Base-by-base conservation (phyloP, 2,888 invertebrate species). In the Notodonta dromedarius region DNA sequence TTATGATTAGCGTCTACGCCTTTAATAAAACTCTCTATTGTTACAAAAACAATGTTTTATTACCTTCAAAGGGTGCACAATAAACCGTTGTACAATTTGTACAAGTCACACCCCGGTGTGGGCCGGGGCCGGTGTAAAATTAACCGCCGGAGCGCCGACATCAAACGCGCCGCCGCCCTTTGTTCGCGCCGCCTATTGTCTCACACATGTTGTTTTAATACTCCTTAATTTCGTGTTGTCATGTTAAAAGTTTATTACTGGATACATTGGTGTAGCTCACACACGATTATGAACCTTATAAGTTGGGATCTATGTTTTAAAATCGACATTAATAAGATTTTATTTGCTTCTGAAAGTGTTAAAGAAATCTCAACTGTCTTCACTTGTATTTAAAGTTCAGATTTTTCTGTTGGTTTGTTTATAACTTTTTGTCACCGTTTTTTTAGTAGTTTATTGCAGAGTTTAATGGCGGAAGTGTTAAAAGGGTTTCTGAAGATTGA, bases 191-290 rank as follows among this genome's bases (percentile, higher is more conserved):
- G 88, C 87, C 79, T 79, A 89, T 92, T 93, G 92, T 92, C 90
- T 90, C 87, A 82, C 88, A 87, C 83, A 82, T 88, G 89, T 89
- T 88, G 87, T 87, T 88, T 88, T 87, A 85, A 87, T 88, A 83
- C 85, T 54, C 82, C 86, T 87, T 90, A 89, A 91, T 91, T 90
- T 88, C 83, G 81, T 88, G 89, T 88, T 90, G 91, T 91, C 90
- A 88, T 89, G 88, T 89, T 88, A 87, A 88, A 89, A 87, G 87
- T 90, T 91, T 91, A 91, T 90, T 86, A 86, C 81, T 76, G 65
- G 66, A 62, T 59, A 59, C 64, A 59, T 58, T 57, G 44, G n/a
- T 46, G 54, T n/a, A 35, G 0, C 50, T 50, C 58, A 4, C 68
- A 67, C 48, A 57, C 65, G 9, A 81, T 63, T 78, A 70, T 73